Percentiles rank a stretch among this genome's conserved stretches.
These are phyloP conservation scores for Oedothorax gibbosus DNA, from an alignment of 1,140 invertebrate species.

Conservation along the genomic window DNA sequence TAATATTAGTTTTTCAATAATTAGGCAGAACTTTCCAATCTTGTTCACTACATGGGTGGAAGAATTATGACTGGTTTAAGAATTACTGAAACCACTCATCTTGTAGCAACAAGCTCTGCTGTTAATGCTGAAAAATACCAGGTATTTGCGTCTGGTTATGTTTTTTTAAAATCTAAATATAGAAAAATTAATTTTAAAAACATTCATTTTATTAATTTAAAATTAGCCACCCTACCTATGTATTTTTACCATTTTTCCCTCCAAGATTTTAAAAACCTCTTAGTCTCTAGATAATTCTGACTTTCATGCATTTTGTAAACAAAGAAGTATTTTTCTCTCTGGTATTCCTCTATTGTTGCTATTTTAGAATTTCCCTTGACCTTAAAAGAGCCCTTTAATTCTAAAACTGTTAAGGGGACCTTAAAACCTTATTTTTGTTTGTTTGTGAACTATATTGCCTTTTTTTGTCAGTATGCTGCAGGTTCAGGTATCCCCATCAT, in stretches of 20 bases:
- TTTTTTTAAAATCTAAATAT: not conserved
- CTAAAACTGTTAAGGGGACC: not conserved
- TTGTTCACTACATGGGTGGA: constrained; percentile 94
- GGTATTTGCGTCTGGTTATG: constrained; percentile 64
- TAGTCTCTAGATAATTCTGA: no score
- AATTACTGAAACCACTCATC: constrained; percentile 85
- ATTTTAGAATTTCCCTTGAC: constrained; percentile 2
- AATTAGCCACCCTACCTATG: no score
- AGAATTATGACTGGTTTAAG: constrained; percentile 90
- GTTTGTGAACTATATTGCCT: not conserved
- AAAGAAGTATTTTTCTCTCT: no score
- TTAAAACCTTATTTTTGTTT: not conserved
- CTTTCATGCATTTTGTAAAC: no score
- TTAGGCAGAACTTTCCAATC: constrained; percentile 72
- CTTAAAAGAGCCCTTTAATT: not conserved
- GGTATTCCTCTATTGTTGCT: not conserved
- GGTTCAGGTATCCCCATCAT: constrained; percentile 90
- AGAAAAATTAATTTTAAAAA: no score
- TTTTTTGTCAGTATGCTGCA: constrained; percentile 75
- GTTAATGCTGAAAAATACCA: constrained; percentile 89
- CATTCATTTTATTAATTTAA: no score
- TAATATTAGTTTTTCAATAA: no score
- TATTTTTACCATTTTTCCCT: no score
- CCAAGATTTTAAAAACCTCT: no score
- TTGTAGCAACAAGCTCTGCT: constrained; percentile 86